These are phyloP conservation scores for Crotophaga sulcirostris DNA, from an alignment of 2,113 vertebrate genomes.

Conservation along the genomic window DNA sequence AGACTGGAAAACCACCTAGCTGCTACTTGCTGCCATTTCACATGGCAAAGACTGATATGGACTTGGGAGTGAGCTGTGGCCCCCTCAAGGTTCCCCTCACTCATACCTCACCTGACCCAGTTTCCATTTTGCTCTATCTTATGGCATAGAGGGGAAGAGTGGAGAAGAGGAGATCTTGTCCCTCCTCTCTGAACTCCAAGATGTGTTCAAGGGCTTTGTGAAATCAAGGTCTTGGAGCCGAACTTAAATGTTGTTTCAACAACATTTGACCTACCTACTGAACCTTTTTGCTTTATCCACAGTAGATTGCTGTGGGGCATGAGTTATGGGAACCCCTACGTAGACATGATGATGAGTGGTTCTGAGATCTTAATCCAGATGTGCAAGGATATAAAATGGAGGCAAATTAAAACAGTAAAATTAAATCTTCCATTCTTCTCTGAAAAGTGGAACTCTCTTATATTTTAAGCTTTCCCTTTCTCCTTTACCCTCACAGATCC, in stretches of 20 bases:
- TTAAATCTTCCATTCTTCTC: background rate
- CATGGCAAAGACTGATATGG: background rate
- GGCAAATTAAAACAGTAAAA: background rate
- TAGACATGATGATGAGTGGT: background rate
- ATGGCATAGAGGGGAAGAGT: background rate
- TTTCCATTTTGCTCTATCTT: background rate
- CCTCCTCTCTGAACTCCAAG: background rate
- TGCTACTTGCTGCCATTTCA: background rate
- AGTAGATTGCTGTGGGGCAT: background rate
- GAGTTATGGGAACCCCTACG: accelerated
- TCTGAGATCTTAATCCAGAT: background rate
- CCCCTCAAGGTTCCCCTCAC: background rate
- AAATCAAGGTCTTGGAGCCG: background rate
- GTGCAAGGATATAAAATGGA: background rate
- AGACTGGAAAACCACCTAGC: background rate
- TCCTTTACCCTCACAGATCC: background rate
- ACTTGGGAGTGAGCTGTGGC: background rate
- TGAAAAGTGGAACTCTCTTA: background rate
- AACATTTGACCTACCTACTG: accelerated
- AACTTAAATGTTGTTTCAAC: no score
- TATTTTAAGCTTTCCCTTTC: background rate
- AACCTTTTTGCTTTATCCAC: background rate
- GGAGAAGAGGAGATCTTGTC: background rate
- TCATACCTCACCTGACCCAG: background rate
- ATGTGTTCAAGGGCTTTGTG: background rate